Conservation (phyloP, 2,888 invertebrate genomes). For the Parasteatoda lunata region DNA sequence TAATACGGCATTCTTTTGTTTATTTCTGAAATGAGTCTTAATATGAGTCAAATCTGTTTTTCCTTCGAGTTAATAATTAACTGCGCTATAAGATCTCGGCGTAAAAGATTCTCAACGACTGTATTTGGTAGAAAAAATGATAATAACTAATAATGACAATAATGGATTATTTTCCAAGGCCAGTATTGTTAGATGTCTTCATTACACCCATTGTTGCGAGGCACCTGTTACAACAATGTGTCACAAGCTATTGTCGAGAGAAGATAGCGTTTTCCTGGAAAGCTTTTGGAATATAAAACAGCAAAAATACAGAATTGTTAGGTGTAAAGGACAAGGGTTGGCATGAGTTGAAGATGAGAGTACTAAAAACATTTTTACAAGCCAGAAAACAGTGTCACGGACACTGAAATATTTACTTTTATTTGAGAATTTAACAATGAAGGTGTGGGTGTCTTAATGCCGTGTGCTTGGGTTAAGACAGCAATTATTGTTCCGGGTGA, state of each 20-base stretch:
- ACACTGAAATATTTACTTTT: slow-evolving; percentile 16
- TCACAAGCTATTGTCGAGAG: slow-evolving; percentile 58
- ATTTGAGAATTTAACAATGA: slow-evolving; percentile 12
- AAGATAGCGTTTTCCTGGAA: slow-evolving; percentile 50
- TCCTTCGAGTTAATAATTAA: no score
- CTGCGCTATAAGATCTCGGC: no score
- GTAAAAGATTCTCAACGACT: no score
- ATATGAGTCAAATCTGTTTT: no score
- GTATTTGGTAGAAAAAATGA: slow-evolving; percentile 5
- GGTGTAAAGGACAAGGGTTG: slow-evolving; percentile 39
- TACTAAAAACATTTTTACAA: slow-evolving; percentile 7
- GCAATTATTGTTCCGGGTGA: neutral
- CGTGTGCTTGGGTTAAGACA: neutral
- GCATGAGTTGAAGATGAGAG: slow-evolving; percentile 31
- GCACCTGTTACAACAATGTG: slow-evolving; percentile 67
- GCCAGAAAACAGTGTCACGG: slow-evolving; percentile 42
- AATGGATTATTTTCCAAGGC: slow-evolving; percentile 64
- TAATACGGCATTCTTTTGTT: no score
- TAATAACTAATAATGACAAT: slow-evolving; percentile 54
- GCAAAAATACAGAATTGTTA: slow-evolving; percentile 29
- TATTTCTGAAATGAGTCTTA: no score
- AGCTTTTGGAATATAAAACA: slow-evolving; percentile 62
- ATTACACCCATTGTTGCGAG: slow-evolving; percentile 34
- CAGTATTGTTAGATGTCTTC: slow-evolving; percentile 52
- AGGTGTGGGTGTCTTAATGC: slow-evolving; percentile 19